Conservation (phyloP, 2,888 invertebrate genomes). For the Atherix ibis region DNA sequence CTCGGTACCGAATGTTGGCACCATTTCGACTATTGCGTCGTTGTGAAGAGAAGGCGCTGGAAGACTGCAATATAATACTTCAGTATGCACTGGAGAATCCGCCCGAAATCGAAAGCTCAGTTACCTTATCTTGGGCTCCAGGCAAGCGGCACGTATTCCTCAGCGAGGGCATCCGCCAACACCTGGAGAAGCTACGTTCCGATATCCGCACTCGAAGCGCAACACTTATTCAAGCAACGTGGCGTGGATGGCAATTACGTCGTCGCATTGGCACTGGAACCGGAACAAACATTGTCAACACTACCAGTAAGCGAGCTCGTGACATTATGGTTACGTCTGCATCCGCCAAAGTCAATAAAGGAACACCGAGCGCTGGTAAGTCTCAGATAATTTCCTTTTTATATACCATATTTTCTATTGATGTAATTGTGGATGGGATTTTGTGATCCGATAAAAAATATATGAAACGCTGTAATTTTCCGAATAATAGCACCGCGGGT, state of each 20-base stretch:
- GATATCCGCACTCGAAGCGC: constrained; percentile 67
- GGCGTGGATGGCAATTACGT: constrained; percentile 65
- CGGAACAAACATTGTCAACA: too few species aligned
- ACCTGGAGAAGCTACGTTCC: constrained; percentile 65
- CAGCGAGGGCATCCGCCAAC: constrained; percentile 84
- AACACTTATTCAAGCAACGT: constrained; percentile 66
- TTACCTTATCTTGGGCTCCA: constrained; percentile 70
- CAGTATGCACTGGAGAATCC: constrained; percentile 53
- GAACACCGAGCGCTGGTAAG: constrained; percentile 22
- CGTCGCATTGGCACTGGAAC: constrained; percentile 47
- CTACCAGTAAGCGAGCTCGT: constrained; percentile 19
- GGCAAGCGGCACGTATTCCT: constrained; percentile 89
- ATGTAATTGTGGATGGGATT: background rate
- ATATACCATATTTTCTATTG: background rate
- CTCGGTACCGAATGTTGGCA: constrained; percentile 69
- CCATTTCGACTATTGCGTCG: constrained; percentile 54
- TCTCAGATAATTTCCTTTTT: background rate
- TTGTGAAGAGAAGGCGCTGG: constrained; percentile 53
- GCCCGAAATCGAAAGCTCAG: constrained; percentile 38
- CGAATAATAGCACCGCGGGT: constrained; percentile 22
- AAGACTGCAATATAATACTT: constrained; percentile 60
- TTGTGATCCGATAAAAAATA: background rate
- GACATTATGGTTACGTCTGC: constrained; percentile 16
- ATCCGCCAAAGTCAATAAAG: constrained; percentile 19
- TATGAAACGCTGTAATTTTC: constrained; percentile 11